A percentile compares a stretch with the other conserved stretches of the same genome.
phyloP scores from a whole-genome alignment of 2,113 vertebrate genomes.

The Gymnogyps californianus region DNA sequence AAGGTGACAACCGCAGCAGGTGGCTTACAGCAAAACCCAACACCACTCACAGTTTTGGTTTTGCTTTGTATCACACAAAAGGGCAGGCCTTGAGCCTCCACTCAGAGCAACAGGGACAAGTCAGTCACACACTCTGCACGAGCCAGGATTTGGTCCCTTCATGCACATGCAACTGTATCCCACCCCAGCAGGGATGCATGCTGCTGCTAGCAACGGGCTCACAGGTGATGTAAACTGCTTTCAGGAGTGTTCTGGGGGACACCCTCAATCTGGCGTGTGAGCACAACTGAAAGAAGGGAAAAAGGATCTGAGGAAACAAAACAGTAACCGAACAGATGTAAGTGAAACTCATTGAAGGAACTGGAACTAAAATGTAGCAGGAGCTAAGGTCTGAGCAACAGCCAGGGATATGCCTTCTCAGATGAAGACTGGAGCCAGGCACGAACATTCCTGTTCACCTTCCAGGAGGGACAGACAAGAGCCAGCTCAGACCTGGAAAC shows the following conservation, averaged over 20 bases:
- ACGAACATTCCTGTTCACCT: background rate
- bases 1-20: background rate
- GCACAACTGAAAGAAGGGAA: background rate
- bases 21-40: background rate
- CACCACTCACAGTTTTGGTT: background rate
- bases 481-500: background rate
- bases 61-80: background rate
- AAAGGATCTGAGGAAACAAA: background rate
- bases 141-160: background rate
- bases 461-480: background rate
- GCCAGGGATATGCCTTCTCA: background rate
- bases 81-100: background rate
- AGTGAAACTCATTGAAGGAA: background rate
- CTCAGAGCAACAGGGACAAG: background rate
- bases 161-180: rapidly evolving
- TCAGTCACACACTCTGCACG: rapidly evolving
- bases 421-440: background rate
- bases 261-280: background rate
- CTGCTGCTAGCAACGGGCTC: rapidly evolving
- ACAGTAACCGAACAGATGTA: background rate
- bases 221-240: background rate
- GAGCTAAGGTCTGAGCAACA: background rate
- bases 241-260: background rate
- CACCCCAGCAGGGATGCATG: rapidly evolving
- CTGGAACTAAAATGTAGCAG: background rate